These are phyloP conservation scores for Philereme vetulata DNA, from an alignment of 2,888 invertebrate genomes.

Conservation along the genomic window DNA sequence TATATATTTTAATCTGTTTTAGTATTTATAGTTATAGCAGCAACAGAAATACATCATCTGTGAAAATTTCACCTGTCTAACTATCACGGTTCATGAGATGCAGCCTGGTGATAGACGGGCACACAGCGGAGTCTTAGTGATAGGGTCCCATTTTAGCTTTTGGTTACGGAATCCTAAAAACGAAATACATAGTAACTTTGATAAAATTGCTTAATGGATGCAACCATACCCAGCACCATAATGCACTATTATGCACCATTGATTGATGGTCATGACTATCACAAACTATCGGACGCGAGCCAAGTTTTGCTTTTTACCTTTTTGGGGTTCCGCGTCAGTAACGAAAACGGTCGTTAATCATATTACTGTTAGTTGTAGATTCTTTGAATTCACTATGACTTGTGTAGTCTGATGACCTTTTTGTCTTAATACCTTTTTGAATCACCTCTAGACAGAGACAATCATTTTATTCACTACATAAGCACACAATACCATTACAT, in stretches of 20 bases:
- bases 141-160: no score
- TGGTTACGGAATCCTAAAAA: no score
- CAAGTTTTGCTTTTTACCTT: conserved; percentile 65
- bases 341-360: conserved; percentile 33
- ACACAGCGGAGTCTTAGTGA: no score
- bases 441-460: not conserved
- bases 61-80: no score
- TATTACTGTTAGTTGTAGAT: conserved; percentile 11
- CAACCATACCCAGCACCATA: conserved; percentile 11
- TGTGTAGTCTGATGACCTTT: conserved; percentile 3
- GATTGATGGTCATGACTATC: conserved; percentile 76
- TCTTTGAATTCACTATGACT: conserved; percentile 4
- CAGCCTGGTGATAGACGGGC: no score
- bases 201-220: conserved; percentile 24
- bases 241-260: conserved; percentile 45
- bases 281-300: conserved; percentile 54
- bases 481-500: no score
- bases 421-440: not conserved
- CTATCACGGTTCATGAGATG: no score
- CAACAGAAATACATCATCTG: no score
- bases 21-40: no score
- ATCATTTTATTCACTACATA: no score
- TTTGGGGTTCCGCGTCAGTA: conserved; percentile 51
- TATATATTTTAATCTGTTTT: no score
- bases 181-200: not conserved